Evolutionary conservation across 2,797 vertebrate genomes (phyloP), one percentile per base, ranked within the genome.

Genomic region (Rousettus madagascariensis): DNA sequence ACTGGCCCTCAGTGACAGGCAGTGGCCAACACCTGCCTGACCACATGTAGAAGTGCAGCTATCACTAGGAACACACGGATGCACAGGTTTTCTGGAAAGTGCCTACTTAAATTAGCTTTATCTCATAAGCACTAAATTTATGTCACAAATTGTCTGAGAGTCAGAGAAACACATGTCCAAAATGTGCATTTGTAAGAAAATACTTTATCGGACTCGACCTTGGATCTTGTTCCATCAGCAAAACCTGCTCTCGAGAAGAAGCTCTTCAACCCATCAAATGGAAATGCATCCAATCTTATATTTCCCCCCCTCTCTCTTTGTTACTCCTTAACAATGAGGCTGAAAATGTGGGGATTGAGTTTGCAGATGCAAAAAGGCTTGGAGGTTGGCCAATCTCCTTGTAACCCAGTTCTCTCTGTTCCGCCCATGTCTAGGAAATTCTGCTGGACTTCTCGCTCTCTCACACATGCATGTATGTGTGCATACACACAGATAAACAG

Each of bases 241-340:
- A 97, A 83, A 33, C 85, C 93, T 71, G 83, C 93, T 97, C 97
- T 97, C 65, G 55, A 88, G 72, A 96, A 97, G 97, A 96, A 33
- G 3, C 92, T 92, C 97, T 89, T 97, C 97, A 97, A 86, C 83
- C 82, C 91, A 96, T 91, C 95, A 97, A 97, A 96, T 75, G 95
- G 95, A 97, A 96, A 97, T 49, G 86, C 90, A 95, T 91, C 91
- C 85, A 92, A 94, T 89, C 86, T 86, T 77, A 38, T 84, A 63
- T 93, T 75, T 85, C 79, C 41, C 59, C 38, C 53, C 55, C 43
- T 79, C 90, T 93, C 71, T 61, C 43, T 87, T 74, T 96, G 91
- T 93, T 57, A 80, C 75, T 96, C n/a, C 51, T 92, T 83, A 87
- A 97, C 96, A 95, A 92, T 95, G 96, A 97, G 94, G 19, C 0